Percentiles rank a stretch among this genome's conserved stretches.
Conservation (phyloP, 2,888 invertebrate genomes). For the Cryptophagus acutangulus region DNA sequence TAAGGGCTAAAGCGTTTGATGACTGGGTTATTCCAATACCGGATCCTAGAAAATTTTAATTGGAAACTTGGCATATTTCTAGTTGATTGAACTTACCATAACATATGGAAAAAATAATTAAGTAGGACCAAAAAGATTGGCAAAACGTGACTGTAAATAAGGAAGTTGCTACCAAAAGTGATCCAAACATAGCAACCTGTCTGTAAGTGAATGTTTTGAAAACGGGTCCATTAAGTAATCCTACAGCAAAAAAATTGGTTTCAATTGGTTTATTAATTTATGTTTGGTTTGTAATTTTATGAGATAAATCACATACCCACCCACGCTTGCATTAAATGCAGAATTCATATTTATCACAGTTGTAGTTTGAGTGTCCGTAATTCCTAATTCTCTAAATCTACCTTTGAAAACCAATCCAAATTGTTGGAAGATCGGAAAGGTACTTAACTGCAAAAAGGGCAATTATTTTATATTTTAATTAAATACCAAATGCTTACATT, state of each 20-base stretch:
- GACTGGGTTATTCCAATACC: slow-evolving; percentile 64
- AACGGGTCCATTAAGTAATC: slow-evolving; percentile 66
- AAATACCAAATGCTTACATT: slow-evolving; percentile 68
- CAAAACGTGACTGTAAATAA: slow-evolving; percentile 59
- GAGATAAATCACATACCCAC: slow-evolving; percentile 46
- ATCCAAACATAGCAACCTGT: slow-evolving; percentile 61
- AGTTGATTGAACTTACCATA: slow-evolving; percentile 55
- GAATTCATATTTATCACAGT: slow-evolving; percentile 68
- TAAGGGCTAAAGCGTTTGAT: slow-evolving; percentile 65
- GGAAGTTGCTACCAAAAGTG: slow-evolving; percentile 56
- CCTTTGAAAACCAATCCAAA: slow-evolving; percentile 69
- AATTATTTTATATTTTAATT: slow-evolving; percentile 4
- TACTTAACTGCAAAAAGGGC: slow-evolving; percentile 55
- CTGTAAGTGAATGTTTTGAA: slow-evolving; percentile 64
- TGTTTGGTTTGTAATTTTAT: slow-evolving; percentile 2
- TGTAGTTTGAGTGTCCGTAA: slow-evolving; percentile 63
- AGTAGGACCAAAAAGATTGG: slow-evolving; percentile 57
- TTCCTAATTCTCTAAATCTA: slow-evolving; percentile 56
- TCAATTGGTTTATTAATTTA: neutral
- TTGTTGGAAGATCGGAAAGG: slow-evolving; percentile 64
- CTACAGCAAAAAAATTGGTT: slow-evolving; percentile 45
- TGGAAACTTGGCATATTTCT: neutral
- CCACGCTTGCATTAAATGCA: slow-evolving; percentile 65
- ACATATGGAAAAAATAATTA: slow-evolving; percentile 61
- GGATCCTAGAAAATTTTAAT: slow-evolving; percentile 49